Evolutionary conservation across 35 echinoderm and acorn worm species (phyloP), one percentile per base, ranked within the genome.

Genomic region (Diadema setosum): DNA sequence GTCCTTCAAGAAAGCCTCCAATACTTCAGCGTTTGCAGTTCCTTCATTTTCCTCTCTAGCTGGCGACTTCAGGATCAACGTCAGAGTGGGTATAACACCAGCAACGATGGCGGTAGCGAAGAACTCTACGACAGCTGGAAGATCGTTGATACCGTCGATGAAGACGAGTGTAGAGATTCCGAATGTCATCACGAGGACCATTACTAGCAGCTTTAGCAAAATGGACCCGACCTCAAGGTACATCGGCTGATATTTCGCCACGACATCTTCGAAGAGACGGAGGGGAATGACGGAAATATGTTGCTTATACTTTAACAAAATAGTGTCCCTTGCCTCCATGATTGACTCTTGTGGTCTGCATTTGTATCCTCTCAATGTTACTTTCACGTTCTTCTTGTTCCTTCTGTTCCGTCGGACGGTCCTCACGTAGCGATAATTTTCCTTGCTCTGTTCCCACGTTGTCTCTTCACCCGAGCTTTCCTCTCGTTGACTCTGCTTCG

Each of bases 51-150:
- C 94, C 21, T 83, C 65, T 23, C 81, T 78, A 25, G 46, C 94
- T 4, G 94, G 94, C 9, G 94, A 96, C 57, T 85, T 91, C 46
- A 96, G 8, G 5, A 88, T 80, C 29, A 89, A 55, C 27, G 85
- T 59, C 32, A 96, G 26, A 20, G 84, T 48, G 9, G 94, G 94
- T 14, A 91, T 70, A 14, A 96, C 81, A 16, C 89, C 90, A 21
- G 94, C 94, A 15, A 96, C 85, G 11, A 96, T 67, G 48, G 89
- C 90, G 0, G 94, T 91, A 4, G 84, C 89, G 46, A 96, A 96
- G 56, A 96, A 87, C 59, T 91, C 85, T 5, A 96, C 86, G 3
- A 82, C 85, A 1, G 94, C 90, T 34, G 94, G 90, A 17, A 96
- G 46, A 75, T 96, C 84, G 11, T 70, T 89, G 2, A 91, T 83